Evolutionary conservation across 2,888 invertebrate species (phyloP), one percentile per base, ranked within the genome.

Genomic region (Ormyrus thymus): DNA sequence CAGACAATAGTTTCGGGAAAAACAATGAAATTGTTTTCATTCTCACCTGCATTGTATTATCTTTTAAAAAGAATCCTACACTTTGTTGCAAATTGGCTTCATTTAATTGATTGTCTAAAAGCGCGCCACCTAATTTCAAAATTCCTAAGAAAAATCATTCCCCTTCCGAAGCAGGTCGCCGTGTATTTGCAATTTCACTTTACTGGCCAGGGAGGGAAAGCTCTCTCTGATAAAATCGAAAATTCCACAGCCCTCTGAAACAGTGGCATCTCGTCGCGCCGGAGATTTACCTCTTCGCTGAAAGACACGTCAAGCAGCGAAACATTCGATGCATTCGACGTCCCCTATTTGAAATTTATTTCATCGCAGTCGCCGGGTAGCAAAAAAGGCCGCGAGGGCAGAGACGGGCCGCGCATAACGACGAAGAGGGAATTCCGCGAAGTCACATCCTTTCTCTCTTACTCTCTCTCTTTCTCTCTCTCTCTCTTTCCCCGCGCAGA

Each of bases 271-370:
- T 9, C 8, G 43, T 53, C n/a, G 7, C 48, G 43, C 64, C 43
- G 29, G 29, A 29, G 62, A 69, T 74, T 70, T 74, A 59, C 29
- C 50, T 51, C 29, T 29, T 29, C 50, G 43, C 55, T 29, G 29
- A 29, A 2, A 29, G 69, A 65, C 29, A 70, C 59, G 70, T 74
- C 74, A 59, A 73, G 69, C 69, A 11, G 10, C 50, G 72, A 72
- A 78, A 78, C 66, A 64, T 64, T 75, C 65, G 70, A 70, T 70
- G 70, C 62, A 70, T 59, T 13, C 53, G 43, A 53, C 13, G 46
- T 53, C 48, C 29, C 9, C 46, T 53, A 65, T 74, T 70, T 78
- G 58, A 79, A 79, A 79, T 79, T 70, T 74, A 79, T 79, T 74
- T 79, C 70, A 58, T 64, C 56, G 68, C 73, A 9, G 51, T 56